These are phyloP conservation scores for Clitarchus hookeri DNA, from an alignment of 2,888 invertebrate species.

Conservation along the genomic window DNA sequence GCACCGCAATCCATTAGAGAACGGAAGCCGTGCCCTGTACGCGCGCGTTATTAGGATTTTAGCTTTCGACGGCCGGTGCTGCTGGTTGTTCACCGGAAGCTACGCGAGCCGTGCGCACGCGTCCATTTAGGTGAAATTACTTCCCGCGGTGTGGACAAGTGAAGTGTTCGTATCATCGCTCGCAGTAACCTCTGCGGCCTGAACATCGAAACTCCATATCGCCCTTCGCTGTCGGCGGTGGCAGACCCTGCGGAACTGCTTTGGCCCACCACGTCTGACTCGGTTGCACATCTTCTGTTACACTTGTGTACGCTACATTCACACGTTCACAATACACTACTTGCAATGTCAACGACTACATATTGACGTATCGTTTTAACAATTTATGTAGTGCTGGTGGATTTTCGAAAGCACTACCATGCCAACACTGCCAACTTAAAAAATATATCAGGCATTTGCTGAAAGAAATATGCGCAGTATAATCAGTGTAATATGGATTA, in stretches of 20 bases:
- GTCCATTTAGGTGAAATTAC: background rate
- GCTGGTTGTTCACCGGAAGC: background rate
- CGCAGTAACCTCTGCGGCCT: background rate
- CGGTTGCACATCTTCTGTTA: too few species aligned
- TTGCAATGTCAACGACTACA: too few species aligned
- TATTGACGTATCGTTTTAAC: too few species aligned
- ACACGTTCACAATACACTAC: too few species aligned
- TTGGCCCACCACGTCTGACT: background rate
- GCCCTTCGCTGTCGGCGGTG: background rate
- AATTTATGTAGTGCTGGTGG: too few species aligned
- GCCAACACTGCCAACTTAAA: too few species aligned
- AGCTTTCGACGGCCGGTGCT: background rate
- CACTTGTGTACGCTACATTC: too few species aligned
- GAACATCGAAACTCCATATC: background rate
- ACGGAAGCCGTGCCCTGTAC: background rate
- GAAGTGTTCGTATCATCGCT: background rate
- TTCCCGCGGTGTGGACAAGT: background rate
- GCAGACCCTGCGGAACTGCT: background rate
- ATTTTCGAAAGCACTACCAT: too few species aligned
- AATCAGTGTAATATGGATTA: too few species aligned
- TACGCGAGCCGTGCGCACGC: background rate
- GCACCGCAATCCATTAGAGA: background rate
- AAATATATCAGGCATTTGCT: too few species aligned
- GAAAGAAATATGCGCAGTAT: too few species aligned
- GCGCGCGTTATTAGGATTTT: background rate